Evolutionary conservation across 2,113 vertebrate species (phyloP).

Genomic region (Fregetta grallaria): DNA sequence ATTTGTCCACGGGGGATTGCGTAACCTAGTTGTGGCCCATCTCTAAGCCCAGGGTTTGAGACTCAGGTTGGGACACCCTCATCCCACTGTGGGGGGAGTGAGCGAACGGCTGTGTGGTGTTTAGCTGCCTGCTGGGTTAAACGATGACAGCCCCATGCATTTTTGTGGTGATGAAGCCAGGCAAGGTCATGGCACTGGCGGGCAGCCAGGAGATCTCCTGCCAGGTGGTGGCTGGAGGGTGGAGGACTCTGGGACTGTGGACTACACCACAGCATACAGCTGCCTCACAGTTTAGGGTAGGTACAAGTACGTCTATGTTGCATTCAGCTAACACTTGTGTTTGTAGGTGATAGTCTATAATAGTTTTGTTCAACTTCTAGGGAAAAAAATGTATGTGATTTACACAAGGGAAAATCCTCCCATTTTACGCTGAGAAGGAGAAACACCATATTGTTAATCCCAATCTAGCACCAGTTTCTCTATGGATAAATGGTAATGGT

Average conservation of each 20-base stretch:
- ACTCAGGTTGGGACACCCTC: too few relatives aligned
- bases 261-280: background rate
- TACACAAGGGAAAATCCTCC: background rate
- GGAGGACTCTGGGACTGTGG: background rate
- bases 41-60: too few relatives aligned
- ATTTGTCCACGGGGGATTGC: too few relatives aligned
- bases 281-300: background rate
- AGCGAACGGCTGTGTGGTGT: too few relatives aligned
- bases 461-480: background rate
- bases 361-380: background rate
- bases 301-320: accelerated
- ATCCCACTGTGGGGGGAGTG: too few relatives aligned
- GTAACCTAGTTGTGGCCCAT: too few relatives aligned
- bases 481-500: background rate
- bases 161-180: background rate
- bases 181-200: background rate
- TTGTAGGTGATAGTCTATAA: background rate
- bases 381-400: background rate
- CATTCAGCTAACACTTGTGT: background rate
- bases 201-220: background rate
- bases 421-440: background rate
- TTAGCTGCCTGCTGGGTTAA: too few relatives aligned
- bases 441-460: background rate
- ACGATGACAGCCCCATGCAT: accelerated
- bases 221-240: background rate